Base-by-base conservation (phyloP, 2,113 vertebrate genomes). In the Vulpes vulpes region DNA sequence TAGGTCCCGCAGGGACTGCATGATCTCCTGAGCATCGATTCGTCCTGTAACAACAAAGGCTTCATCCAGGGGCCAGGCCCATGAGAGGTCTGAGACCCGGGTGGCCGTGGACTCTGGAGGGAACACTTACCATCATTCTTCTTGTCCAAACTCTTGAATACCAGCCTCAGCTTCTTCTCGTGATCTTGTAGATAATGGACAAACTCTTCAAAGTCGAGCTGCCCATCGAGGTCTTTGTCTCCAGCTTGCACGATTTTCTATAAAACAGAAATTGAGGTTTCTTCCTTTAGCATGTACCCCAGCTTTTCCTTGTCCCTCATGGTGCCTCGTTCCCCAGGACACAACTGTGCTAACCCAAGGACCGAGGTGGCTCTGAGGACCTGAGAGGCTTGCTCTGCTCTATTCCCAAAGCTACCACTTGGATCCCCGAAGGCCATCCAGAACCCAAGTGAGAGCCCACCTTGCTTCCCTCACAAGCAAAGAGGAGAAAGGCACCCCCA, bases 241-340 rank as follows among this genome's bases (percentile, higher is more conserved):
- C 99, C 99, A 6, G 99, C 99, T 98, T 99, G 99, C 55, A 99
- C 99, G 49, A 99, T 99, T 99, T 99, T 99, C 99, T 99, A 98
- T 4, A 83, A 91, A 81, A 79, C 65, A 89, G 49, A 94, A 96
- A 95, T 30, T 30, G 17, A 88, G 49, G 22, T 22, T 98, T 60
- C 60, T 15, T 83, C 91, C 59, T 60, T 91, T 51, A 64, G 38
- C 12, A 86, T 74, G 7, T 0, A 19, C 27, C 27, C 10, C 43
- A 59, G 57, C 43, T 59, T 94, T 81, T 87, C 53, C 35, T 90
- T 20, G 55, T 73, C 35, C 43, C 69, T 35, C 2, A 5, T 23
- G 30, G 69, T 1, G 27, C 53, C 55, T 65, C 0, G 0, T 67
- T 67, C 43, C 49, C 49, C 38, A 38, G 87, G 74, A 91, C 60